phyloP scores from a whole-genome alignment of 2,888 invertebrate genomes.

The Ashinkailepas kermadecensis region DNA sequence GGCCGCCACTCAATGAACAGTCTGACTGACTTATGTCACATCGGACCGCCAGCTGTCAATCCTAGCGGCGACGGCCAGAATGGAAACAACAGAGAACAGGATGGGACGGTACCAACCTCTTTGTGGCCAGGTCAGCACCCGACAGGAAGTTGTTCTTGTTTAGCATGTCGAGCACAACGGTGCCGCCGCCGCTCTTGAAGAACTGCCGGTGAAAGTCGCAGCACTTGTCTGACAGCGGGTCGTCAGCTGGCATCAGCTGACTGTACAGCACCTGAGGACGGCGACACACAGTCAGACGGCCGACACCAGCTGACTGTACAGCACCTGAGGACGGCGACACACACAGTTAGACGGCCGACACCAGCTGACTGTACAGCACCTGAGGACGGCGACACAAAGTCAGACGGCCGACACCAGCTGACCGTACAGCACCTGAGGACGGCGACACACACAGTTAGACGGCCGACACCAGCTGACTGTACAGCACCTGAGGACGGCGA shows the following conservation, averaged over 20 bases:
- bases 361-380: too few relatives aligned
- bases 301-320: background rate
- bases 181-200: slow-evolving; percentile 57
- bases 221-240: slow-evolving; percentile 62
- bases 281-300: background rate
- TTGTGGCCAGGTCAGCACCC: slow-evolving; percentile 66
- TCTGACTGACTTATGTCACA: too few relatives aligned
- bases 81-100: too few relatives aligned
- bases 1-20: too few relatives aligned
- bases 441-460: background rate
- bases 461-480: too few relatives aligned
- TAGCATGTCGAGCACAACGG: slow-evolving; percentile 66
- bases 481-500: background rate
- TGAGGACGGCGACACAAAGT: too few relatives aligned
- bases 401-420: too few relatives aligned
- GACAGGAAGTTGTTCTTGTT: slow-evolving; percentile 78
- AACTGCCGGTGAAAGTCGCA: slow-evolving; percentile 63
- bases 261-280: slow-evolving; percentile 65
- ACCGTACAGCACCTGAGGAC: background rate
- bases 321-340: too few relatives aligned
- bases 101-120: slow-evolving; percentile 44
- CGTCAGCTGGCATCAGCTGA: slow-evolving; percentile 81
- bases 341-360: too few relatives aligned
- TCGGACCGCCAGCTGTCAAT: too few relatives aligned
- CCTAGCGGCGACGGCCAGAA: too few relatives aligned